These are phyloP conservation scores for Macrotus californicus DNA, from an alignment of 2,113 vertebrate species.

Conservation along the genomic window DNA sequence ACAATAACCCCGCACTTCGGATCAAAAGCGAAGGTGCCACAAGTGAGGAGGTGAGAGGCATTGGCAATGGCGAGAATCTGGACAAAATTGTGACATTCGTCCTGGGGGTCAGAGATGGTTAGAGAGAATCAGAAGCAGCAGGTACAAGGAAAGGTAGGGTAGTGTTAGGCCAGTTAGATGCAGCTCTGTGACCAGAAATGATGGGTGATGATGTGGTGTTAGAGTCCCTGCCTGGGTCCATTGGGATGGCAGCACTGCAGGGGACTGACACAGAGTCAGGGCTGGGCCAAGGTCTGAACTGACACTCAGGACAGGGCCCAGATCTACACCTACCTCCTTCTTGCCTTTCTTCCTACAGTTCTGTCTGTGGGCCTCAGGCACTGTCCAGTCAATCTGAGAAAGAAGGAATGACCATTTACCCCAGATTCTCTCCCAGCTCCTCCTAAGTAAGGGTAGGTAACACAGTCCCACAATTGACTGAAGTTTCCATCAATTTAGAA, in stretches of 20 bases:
- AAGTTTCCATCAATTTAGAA: not conserved
- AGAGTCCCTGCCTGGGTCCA: not conserved
- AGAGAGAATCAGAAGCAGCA: constrained; percentile 60
- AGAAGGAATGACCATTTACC: constrained; percentile 17
- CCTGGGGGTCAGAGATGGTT: constrained; percentile 77
- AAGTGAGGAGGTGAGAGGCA: constrained; percentile 84
- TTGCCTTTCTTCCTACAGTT: constrained; percentile 88
- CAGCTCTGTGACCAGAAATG: constrained; percentile 9
- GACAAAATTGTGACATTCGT: constrained; percentile 90
- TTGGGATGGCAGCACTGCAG: not conserved
- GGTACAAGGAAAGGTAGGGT: not conserved
- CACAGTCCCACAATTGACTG: not conserved
- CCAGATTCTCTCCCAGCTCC: not conserved
- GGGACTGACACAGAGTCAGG: not conserved
- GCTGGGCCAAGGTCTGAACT: not conserved
- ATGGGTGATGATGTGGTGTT: not conserved
- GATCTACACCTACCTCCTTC: constrained; percentile 80
- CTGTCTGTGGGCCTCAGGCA: constrained; percentile 79
- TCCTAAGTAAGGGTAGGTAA: not conserved
- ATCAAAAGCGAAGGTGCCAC: constrained; percentile 91
- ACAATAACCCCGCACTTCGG: constrained; percentile 90
- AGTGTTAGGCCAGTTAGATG: constrained; percentile 2
- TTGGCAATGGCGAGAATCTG: constrained; percentile 85
- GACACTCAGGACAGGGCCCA: not conserved
- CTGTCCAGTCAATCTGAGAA: constrained; percentile 87